Conservation (phyloP, 2,113 vertebrate species). For the Bubo bubo region DNA sequence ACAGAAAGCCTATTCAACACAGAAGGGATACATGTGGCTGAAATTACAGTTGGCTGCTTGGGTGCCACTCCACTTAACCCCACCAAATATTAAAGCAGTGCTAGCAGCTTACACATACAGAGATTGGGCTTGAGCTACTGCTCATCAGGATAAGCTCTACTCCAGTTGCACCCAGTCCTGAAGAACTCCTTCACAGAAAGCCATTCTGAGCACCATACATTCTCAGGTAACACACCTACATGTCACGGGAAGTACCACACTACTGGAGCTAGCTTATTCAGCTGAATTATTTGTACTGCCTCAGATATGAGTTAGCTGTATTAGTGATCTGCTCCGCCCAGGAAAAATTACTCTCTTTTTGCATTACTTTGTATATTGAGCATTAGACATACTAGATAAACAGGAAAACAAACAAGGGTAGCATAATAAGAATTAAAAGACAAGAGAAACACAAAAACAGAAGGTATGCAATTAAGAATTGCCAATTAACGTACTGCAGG, state of each 20-base stretch:
- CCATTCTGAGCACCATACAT: neutral
- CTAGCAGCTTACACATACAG: neutral
- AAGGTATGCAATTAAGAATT: neutral
- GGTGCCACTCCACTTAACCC: neutral
- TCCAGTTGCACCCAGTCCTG: neutral
- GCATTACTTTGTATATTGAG: neutral
- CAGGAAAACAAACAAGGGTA: neutral
- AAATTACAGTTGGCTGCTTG: neutral
- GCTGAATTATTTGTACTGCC: neutral
- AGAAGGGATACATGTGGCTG: neutral
- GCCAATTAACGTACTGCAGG: neutral
- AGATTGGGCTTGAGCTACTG: neutral
- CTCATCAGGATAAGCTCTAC: neutral
- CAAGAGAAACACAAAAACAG: neutral
- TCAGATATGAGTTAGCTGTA: neutral
- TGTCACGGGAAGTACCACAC: neutral
- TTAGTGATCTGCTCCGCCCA: neutral
- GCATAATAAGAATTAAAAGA: neutral
- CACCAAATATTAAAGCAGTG: neutral
- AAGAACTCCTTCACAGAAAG: neutral
- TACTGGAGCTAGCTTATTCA: neutral
- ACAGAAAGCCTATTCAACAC: neutral
- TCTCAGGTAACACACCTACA: neutral
- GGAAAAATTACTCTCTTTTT: neutral
- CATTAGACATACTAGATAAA: neutral